Evolutionary conservation across 2,888 invertebrate genomes (phyloP).

Genomic region (Catocala fraxini): DNA sequence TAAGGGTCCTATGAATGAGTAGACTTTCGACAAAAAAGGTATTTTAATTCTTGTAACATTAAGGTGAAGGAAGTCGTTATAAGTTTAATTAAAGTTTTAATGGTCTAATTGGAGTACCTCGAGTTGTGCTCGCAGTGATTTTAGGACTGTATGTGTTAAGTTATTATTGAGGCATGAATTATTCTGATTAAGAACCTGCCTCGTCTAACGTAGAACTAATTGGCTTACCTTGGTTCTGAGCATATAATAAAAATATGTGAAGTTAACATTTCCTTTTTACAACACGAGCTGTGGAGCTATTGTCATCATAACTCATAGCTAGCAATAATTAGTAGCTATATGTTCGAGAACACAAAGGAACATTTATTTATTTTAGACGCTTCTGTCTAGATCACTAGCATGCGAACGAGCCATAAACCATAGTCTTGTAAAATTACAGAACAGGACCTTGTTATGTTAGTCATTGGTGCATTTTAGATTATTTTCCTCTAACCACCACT

Average conservation of each 20-base stretch:
- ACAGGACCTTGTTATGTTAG: too few relatives aligned
- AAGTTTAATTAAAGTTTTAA: slow-evolving; percentile 11
- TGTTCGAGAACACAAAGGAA: too few relatives aligned
- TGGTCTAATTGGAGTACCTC: slow-evolving; percentile 7
- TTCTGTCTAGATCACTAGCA: too few relatives aligned
- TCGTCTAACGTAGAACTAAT: not conserved
- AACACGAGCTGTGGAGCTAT: too few relatives aligned
- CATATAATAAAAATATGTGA: not conserved
- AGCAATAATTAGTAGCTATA: too few relatives aligned
- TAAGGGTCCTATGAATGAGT: slow-evolving; percentile 38
- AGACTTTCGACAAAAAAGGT: slow-evolving; percentile 21
- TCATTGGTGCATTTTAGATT: too few relatives aligned
- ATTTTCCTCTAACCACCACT: too few relatives aligned
- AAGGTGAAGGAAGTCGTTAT: slow-evolving; percentile 18
- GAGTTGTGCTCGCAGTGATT: not conserved
- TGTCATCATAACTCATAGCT: too few relatives aligned
- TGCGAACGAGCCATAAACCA: too few relatives aligned
- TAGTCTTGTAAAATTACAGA: too few relatives aligned
- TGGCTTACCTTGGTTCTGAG: not conserved
- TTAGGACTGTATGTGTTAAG: not conserved
- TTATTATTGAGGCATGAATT: not conserved
- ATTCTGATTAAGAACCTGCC: slow-evolving; percentile 5
- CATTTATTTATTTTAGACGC: too few relatives aligned
- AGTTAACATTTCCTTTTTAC: too few relatives aligned
- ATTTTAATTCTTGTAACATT: slow-evolving; percentile 10